Conservation (phyloP, 1,140 invertebrate genomes). For the Chymomyza costata region DNA sequence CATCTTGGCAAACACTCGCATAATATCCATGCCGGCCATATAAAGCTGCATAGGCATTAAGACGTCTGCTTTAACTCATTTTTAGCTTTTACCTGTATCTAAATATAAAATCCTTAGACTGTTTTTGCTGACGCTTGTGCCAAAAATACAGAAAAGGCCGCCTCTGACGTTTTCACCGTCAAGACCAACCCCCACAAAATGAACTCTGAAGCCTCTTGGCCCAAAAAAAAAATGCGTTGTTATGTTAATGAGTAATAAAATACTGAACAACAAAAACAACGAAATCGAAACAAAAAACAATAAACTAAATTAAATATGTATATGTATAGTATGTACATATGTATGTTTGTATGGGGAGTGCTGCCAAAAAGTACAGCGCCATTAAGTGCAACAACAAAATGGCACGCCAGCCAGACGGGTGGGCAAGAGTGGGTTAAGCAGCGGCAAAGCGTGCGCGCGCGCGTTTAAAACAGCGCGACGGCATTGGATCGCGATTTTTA, state of each 20-base stretch:
- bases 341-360: background rate
- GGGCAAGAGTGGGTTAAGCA: constrained; percentile 29
- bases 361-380: constrained; percentile 56
- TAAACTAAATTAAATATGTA: constrained; percentile 16
- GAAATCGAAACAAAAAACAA: constrained; percentile 6
- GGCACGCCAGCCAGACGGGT: constrained; percentile 3
- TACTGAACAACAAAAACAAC: constrained; percentile 37
- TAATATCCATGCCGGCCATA: too few relatives aligned
- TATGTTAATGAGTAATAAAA: constrained; percentile 74
- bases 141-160: constrained; percentile 32
- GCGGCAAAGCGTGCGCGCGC: constrained; percentile 20
- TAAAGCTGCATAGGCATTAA: too few relatives aligned
- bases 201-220: constrained; percentile 43
- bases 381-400: constrained; percentile 41
- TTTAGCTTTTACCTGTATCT: constrained; percentile 62
- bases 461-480: constrained; percentile 51
- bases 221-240: constrained; percentile 69
- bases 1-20: too few relatives aligned
- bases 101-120: constrained; percentile 66
- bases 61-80: constrained; percentile 17
- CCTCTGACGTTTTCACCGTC: constrained; percentile 3
- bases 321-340: constrained; percentile 7
- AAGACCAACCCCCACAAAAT: constrained; percentile 18
- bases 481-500: constrained; percentile 46
- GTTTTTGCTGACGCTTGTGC: constrained; percentile 57